These are phyloP conservation scores for Alligator sinensis DNA, from an alignment of 2,113 vertebrate genomes.

Conservation along the genomic window DNA sequence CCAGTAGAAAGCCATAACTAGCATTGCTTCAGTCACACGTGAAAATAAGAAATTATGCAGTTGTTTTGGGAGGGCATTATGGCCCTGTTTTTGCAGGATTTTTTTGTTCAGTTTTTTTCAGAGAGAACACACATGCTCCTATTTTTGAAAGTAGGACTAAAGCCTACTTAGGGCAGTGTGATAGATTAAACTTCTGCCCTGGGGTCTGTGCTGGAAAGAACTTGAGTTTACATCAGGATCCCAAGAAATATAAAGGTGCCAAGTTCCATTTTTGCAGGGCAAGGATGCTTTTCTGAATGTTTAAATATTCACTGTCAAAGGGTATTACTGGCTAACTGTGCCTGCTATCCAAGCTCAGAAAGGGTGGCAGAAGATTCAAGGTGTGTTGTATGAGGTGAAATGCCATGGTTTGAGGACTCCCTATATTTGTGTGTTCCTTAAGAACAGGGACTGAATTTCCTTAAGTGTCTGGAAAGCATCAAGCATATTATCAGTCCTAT, in stretches of 20 bases:
- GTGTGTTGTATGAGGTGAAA: neutral
- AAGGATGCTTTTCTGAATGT: constrained; percentile 41
- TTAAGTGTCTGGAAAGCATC: neutral
- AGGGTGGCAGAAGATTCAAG: neutral
- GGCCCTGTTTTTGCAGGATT: neutral
- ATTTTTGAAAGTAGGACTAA: constrained; percentile 22
- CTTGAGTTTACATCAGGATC: neutral
- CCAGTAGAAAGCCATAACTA: neutral
- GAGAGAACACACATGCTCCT: neutral
- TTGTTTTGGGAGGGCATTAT: neutral
- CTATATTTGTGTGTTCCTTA: neutral
- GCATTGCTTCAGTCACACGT: neutral
- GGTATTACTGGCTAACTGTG: constrained; percentile 22
- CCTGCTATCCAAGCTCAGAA: neutral
- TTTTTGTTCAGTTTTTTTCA: too few species aligned
- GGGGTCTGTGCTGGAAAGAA: neutral
- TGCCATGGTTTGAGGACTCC: neutral
- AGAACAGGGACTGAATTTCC: neutral
- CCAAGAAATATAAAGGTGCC: constrained; percentile 6
- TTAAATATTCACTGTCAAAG: constrained; percentile 54
- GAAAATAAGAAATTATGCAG: neutral
- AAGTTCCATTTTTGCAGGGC: constrained; percentile 19
- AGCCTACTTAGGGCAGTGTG: neutral
- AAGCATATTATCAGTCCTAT: neutral
- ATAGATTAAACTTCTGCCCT: neutral